These are phyloP conservation scores for Sternotherus odoratus DNA, from an alignment of 2,797 vertebrate genomes.

Conservation along the genomic window DNA sequence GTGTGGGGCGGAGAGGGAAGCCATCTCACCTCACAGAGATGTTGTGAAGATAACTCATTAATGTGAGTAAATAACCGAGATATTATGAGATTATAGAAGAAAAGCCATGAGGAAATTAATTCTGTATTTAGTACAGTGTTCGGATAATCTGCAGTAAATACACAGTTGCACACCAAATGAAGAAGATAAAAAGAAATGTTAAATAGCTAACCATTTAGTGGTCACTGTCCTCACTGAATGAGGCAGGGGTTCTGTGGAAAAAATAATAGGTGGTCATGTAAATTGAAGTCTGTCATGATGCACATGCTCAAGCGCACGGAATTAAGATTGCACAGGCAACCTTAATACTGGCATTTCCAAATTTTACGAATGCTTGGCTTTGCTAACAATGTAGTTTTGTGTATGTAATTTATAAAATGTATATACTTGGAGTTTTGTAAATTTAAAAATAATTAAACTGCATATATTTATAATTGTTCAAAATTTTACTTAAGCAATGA, in stretches of 20 bases:
- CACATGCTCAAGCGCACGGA: rapidly evolving
- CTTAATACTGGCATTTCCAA: not conserved
- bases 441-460: rapidly evolving
- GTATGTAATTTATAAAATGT: not conserved
- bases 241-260: not conserved
- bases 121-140: not conserved
- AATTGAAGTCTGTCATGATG: not conserved
- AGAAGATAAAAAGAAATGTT: not conserved
- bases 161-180: not conserved
- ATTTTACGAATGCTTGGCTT: not conserved
- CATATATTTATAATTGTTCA: not conserved
- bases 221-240: not conserved
- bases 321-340: not conserved
- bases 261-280: not conserved
- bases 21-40: not conserved
- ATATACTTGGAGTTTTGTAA: not conserved
- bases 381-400: not conserved
- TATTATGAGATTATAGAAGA: not conserved
- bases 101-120: not conserved
- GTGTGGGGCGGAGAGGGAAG: rapidly evolving
- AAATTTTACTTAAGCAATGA: conserved; percentile 18
- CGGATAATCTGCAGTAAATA: no score
- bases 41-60: not conserved
- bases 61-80: not conserved
- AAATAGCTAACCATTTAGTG: not conserved